A percentile compares a stretch with the other conserved stretches of the same genome.
Evolutionary conservation across 92 coral and sea anemone genomes (phyloP).

Genomic region (Zoanthus gigantus): DNA sequence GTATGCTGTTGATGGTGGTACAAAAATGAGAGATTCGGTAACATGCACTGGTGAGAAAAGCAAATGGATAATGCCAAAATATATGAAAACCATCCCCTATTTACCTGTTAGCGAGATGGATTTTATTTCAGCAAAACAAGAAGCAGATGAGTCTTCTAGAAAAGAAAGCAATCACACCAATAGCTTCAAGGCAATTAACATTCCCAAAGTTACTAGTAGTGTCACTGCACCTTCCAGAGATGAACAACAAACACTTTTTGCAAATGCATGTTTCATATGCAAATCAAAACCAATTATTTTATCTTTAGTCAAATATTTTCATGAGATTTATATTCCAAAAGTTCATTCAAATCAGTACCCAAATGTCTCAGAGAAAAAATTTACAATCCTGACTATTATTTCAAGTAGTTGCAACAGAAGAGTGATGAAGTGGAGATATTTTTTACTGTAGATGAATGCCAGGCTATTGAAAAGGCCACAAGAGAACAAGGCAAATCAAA

Average conservation of each 20-base stretch:
- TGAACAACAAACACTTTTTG: conserved; percentile 18
- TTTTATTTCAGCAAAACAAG: conserved; percentile 38
- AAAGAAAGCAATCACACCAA: conserved; percentile 14
- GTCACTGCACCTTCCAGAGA: conserved; percentile 21
- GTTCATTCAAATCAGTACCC: conserved; percentile 28
- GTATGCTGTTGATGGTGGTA: not conserved
- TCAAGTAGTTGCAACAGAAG: conserved; percentile 29
- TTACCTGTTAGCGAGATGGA: conserved; percentile 29
- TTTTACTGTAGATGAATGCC: conserved; percentile 10
- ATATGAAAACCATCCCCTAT: conserved; percentile 44
- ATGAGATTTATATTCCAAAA: conserved; percentile 19
- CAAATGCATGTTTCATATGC: conserved; percentile 12
- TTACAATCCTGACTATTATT: conserved; percentile 30
- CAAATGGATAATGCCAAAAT: conserved; percentile 42
- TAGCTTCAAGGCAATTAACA: conserved; percentile 10
- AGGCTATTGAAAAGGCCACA: conserved; percentile 22
- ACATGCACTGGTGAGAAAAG: conserved; percentile 53
- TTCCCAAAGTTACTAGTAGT: conserved; percentile 18
- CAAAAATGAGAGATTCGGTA: conserved; percentile 46
- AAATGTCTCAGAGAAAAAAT: conserved; percentile 28
- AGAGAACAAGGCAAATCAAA: conserved; percentile 1
- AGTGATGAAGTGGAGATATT: conserved; percentile 30
- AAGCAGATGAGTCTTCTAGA: conserved; percentile 4
- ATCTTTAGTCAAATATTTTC: conserved; percentile 14
- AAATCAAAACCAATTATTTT: not conserved